phyloP scores from a whole-genome alignment of 1,140 invertebrate genomes.

The Paracyclopina nana region DNA sequence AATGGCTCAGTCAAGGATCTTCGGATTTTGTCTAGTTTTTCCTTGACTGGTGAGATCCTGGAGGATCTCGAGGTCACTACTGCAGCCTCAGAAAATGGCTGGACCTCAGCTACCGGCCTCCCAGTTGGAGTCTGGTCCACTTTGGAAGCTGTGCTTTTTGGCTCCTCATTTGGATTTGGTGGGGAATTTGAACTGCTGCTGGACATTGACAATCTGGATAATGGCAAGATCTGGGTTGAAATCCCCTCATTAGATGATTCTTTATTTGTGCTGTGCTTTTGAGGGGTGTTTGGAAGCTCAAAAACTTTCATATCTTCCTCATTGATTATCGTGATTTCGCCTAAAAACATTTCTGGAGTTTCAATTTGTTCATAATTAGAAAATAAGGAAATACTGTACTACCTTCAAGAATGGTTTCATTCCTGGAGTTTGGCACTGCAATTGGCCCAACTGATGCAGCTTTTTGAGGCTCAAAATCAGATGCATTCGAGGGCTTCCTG shows the following conservation, averaged over 20 bases:
- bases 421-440: too few relatives aligned
- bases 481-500: background rate
- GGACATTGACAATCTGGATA: background rate
- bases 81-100: background rate
- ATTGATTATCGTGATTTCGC: background rate
- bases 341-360: background rate
- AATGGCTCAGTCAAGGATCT: background rate
- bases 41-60: background rate
- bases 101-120: background rate
- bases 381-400: background rate
- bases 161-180: too few relatives aligned
- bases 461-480: background rate
- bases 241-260: background rate
- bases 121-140: background rate
- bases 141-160: background rate
- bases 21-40: background rate
- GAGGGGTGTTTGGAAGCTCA: background rate
- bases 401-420: background rate
- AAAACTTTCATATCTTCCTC: background rate
- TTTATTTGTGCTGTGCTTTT: background rate
- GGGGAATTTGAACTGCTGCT: background rate
- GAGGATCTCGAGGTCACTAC: background rate
- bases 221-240: background rate
- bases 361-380: background rate
- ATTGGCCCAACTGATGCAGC: constrained; percentile 1